phyloP scores from a whole-genome alignment of 2,888 invertebrate species.

The Protula sp. region DNA sequence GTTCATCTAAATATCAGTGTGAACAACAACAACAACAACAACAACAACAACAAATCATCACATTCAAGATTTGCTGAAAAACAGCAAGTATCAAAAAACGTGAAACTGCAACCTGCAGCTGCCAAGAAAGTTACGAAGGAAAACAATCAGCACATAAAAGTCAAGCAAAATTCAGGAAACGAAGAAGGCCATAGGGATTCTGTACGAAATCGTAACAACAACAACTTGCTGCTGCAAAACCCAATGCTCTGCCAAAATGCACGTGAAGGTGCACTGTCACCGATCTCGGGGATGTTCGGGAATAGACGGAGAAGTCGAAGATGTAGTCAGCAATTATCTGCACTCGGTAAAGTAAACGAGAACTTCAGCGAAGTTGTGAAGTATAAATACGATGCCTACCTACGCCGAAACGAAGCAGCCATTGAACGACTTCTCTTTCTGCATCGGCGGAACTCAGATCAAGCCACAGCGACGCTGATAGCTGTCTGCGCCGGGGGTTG shows the following conservation, averaged over 20 bases:
- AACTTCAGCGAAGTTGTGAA: background rate
- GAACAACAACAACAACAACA: background rate
- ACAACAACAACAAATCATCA: background rate
- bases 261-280: too few relatives aligned
- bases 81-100: too few relatives aligned
- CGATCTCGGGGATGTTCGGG: too few relatives aligned
- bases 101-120: background rate
- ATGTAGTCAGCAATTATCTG: too few relatives aligned
- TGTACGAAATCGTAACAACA: background rate
- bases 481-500: slow-evolving; percentile 61
- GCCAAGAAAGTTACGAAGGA: background rate
- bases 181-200: too few relatives aligned
- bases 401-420: background rate
- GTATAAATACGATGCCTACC: background rate
- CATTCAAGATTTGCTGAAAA: too few relatives aligned
- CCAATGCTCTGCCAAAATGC: too few relatives aligned
- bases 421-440: background rate
- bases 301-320: too few relatives aligned
- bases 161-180: too few relatives aligned
- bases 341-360: too few relatives aligned
- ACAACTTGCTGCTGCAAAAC: too few relatives aligned
- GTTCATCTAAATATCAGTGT: background rate
- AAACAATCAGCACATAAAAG: too few relatives aligned
- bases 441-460: background rate
- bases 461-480: background rate